Percentiles rank a stretch among this genome's conserved stretches.
Conservation (phyloP, 1,140 invertebrate species). For the Papilio xuthus region DNA sequence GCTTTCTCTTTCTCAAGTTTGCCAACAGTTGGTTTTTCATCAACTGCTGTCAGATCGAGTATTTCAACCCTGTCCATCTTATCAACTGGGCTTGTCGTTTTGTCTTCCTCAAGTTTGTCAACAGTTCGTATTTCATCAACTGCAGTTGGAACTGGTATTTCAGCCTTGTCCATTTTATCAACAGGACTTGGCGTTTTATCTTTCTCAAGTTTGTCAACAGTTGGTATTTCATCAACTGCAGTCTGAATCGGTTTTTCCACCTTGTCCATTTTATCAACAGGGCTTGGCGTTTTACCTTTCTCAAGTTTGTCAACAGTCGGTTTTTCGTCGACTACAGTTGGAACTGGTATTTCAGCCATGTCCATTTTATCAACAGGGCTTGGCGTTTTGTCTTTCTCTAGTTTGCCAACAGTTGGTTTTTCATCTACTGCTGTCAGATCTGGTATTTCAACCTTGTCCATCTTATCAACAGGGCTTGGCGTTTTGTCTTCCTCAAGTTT, state of each 20-base stretch:
- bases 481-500: constrained; percentile 36
- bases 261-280: not conserved
- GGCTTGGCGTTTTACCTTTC: constrained; percentile 37
- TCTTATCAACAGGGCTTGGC: not conserved
- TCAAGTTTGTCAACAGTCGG: not conserved
- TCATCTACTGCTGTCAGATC: constrained; percentile 10
- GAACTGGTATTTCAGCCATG: constrained; percentile 31
- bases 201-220: not conserved
- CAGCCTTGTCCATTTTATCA: not conserved
- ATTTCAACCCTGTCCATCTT: constrained; percentile 5
- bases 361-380: not conserved
- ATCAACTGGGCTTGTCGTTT: constrained; percentile 11
- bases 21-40: constrained; percentile 6
- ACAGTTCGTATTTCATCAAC: constrained; percentile 1
- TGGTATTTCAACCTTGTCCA: constrained; percentile 24
- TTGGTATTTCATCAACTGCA: not conserved
- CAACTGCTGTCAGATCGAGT: constrained; percentile 6
- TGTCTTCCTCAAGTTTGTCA: constrained; percentile 30
- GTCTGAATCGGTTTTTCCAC: constrained; percentile 32
- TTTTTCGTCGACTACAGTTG: constrained; percentile 8
- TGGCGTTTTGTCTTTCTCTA: constrained; percentile 33
- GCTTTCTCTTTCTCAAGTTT: constrained; percentile 36
- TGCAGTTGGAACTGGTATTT: constrained; percentile 24
- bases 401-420: constrained; percentile 5
- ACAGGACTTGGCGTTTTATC: constrained; percentile 37